Base-by-base conservation (phyloP, 2,797 vertebrate genomes). In the Trematomus bernacchii region DNA sequence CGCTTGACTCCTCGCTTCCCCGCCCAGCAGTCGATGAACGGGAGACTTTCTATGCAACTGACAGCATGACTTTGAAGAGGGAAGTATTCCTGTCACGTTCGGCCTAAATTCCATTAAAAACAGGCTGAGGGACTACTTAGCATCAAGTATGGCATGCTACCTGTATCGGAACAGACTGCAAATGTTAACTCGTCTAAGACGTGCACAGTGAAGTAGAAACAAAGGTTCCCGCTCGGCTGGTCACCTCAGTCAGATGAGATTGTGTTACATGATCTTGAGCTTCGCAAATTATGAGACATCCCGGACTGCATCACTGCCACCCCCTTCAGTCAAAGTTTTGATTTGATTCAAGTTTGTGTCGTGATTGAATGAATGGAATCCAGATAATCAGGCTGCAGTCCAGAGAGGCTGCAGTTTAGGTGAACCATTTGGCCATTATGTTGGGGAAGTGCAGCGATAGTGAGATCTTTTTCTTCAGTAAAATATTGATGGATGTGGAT, bases 21-120 rank as follows among this genome's bases (percentile, higher is more conserved):
- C 69, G 58, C 67, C 84, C 83, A 81, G 79, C 82, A 84, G 81
- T 53, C 51, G 65, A 91, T 80, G 87, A 89, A 80, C 64, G 52
- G 59, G 57, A 71, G 80, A 77, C 76, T 76, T 71, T 81, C 71
- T 71, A 40, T 62, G 64, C 79, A 74, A 71, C 84, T 58, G 78
- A 75, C 85, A 73, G 80, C 69, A 14, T 66, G 80, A 80, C 89
- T 89, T 87, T 86, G 66, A 87, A 77, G 66, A 73, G 74, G 70
- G 62, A 84, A 73, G 44, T 75, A 90, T 93, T 92, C 89, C 78
- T 82, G 71, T 92, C 91, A 92, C 87, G 87, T 91, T 88, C 89
- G 89, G 87, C 89, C 92, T 89, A 87, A 92, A 90, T 92, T 85
- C 87, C 82, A 85, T 86, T 80, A 88, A 82, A 80, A 85, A 83